phyloP scores from a whole-genome alignment of 37 sponge, comb jelly and placozoan genomes.

The Amphimedon queenslandica region DNA sequence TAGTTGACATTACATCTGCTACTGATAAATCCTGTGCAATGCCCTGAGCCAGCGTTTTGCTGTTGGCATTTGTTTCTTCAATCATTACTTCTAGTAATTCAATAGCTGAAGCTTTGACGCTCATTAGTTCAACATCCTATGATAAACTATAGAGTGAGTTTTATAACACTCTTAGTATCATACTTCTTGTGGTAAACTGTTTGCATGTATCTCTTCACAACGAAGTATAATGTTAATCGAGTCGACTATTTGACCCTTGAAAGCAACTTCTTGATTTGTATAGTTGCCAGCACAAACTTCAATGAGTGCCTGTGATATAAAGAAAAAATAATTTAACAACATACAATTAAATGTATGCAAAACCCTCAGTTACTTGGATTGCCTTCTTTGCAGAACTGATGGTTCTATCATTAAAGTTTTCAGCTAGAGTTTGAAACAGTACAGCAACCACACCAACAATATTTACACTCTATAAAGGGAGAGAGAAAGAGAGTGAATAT shows the following conservation, averaged over 20 bases:
- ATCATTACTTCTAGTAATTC: slow-evolving; percentile 29
- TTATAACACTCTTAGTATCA: not conserved
- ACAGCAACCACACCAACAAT: slow-evolving; percentile 37
- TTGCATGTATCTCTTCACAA: not conserved
- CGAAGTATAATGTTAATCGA: slow-evolving; percentile 24
- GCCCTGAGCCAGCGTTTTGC: slow-evolving; percentile 11
- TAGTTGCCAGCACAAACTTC: slow-evolving; percentile 46
- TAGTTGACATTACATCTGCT: too few relatives aligned
- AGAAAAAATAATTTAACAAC: slow-evolving; percentile 30
- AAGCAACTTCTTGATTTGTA: slow-evolving; percentile 40
- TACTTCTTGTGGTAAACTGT: not conserved
- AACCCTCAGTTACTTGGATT: not conserved
- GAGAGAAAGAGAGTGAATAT: too few relatives aligned
- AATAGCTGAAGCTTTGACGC: slow-evolving; percentile 33
- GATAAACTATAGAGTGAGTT: not conserved
- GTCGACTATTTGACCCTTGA: slow-evolving; percentile 54
- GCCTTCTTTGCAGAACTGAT: not conserved
- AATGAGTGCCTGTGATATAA: slow-evolving; percentile 35
- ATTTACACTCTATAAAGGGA: slow-evolving; percentile 50
- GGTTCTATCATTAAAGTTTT: not conserved
- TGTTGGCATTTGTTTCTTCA: slow-evolving; percentile 36
- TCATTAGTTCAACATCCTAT: not conserved
- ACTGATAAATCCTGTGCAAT: not conserved
- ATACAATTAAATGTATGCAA: slow-evolving; percentile 4
- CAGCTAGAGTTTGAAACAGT: slow-evolving; percentile 40